Base-by-base conservation (phyloP, 1,140 invertebrate species). In the Zeugodacus cucurbitae region DNA sequence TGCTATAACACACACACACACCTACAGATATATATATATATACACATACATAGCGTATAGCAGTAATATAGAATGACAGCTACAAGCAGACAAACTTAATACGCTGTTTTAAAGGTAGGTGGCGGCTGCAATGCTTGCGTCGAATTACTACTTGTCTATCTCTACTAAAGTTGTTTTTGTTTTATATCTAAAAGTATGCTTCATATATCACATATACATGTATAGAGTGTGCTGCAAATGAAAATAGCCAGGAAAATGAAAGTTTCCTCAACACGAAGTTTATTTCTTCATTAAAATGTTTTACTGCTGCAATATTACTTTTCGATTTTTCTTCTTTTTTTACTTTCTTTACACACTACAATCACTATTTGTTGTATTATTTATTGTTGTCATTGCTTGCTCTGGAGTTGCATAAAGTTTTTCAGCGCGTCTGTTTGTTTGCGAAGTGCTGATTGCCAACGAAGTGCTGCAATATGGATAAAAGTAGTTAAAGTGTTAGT, bases 241-340 rank as follows among this genome's bases (percentile, higher is more conserved):
- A 26, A 82, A 11, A 82, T 26, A 29, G 58, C 1, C 48, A 82
- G n/a, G 26, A 48, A 48, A 41, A 82, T 11, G 48, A 29, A 48
- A 48, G 41, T 82, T 82, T 17, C 41, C 41, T 0, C 74, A 44
- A 82, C 74, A 48, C 29, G n/a, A 82, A 82, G 74, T 82, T 82
- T 48, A 82, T 82, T 82, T 48, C 74, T 82, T 82, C 74, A 82
- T 82, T 82, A 82, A 82, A 82, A 48, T 82, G 74, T 54, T 82
- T 82, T 82, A 82, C 74, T 82, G 74, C 74, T 48, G 26, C 74
- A 48, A 82, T 82, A 82, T 82, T 82, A 82, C 74, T 82, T 82
- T 82, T 82, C 37, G 41, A 44, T 82, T 82, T 44, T 48, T 29
- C 26, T 82, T 74, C 11, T 14, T 29, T 54, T n/a, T 54, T 7